A percentile compares a stretch with the other conserved stretches of the same genome.
Conservation (phyloP, 2,113 vertebrate genomes). For the Hippocampus abdominalis region DNA sequence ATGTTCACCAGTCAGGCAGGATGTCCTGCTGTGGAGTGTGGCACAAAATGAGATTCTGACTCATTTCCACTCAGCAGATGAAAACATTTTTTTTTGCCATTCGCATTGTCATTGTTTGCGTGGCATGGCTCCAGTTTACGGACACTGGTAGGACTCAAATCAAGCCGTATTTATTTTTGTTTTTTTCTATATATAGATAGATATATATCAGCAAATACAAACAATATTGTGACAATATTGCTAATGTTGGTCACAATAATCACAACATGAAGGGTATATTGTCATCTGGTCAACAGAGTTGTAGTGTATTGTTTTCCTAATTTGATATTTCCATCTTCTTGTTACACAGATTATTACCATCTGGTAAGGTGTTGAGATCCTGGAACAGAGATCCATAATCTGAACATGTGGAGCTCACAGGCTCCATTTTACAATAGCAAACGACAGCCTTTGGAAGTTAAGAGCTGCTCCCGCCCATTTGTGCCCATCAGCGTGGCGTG, state of each 20-base stretch:
- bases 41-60: not conserved
- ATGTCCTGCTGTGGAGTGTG: conserved; percentile 9
- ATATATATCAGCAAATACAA: too few relatives aligned
- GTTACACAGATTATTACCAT: too few relatives aligned
- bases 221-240: too few relatives aligned
- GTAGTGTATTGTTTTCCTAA: too few relatives aligned
- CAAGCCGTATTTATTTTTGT: not conserved
- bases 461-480: not conserved
- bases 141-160: conserved; percentile 2
- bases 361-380: too few relatives aligned
- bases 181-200: not conserved
- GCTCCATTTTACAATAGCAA: not conserved
- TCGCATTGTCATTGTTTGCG: not conserved
- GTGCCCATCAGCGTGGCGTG: not conserved
- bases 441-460: not conserved
- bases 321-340: too few relatives aligned
- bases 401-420: not conserved
- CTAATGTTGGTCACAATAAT: too few relatives aligned
- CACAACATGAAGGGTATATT: too few relatives aligned
- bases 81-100: not conserved
- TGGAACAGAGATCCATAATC: not conserved
- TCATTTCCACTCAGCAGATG: conserved; percentile 2
- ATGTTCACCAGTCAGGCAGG: not conserved
- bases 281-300: too few relatives aligned
- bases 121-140: not conserved